These are phyloP conservation scores for Halisarca cf. caerulea DNA, from an alignment of 37 sponge, comb jelly and placozoan genomes.

Conservation along the genomic window DNA sequence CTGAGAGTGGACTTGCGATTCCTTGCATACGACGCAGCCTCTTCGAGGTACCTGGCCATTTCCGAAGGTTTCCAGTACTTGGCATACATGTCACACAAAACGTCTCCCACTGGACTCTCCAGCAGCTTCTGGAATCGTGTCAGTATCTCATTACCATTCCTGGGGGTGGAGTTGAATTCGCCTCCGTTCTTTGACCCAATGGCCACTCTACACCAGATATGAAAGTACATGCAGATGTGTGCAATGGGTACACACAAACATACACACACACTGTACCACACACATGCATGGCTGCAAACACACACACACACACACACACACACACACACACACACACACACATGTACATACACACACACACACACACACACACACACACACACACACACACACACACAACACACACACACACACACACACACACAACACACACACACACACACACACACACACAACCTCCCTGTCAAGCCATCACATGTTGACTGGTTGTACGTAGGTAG, in stretches of 20 bases:
- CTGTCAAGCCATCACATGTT: too few species aligned
- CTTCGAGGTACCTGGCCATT: slow-evolving; percentile 68
- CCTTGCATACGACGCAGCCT: slow-evolving; percentile 59
- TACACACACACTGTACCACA: background rate
- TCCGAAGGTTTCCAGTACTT: slow-evolving; percentile 72
- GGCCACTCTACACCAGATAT: background rate
- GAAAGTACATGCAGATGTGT: too few species aligned
- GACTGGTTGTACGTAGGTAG: background rate
- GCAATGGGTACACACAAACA: too few species aligned
- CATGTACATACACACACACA: too few species aligned
- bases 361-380: too few species aligned
- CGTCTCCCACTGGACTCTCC: slow-evolving; percentile 47
- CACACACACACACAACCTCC: too few species aligned
- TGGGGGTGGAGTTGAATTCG: slow-evolving; percentile 6
- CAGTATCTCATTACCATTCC: background rate
- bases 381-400: too few species aligned
- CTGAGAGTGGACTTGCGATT: slow-evolving; percentile 67
- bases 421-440: too few species aligned
- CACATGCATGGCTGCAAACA: too few species aligned
- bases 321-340: too few species aligned
- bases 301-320: too few species aligned
- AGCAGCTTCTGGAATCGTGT: background rate
- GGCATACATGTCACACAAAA: slow-evolving; percentile 60
- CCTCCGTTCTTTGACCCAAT: slow-evolving; percentile 11
- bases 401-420: too few species aligned